phyloP scores from a whole-genome alignment of 2,797 vertebrate species.

The Galaxias olidus region DNA sequence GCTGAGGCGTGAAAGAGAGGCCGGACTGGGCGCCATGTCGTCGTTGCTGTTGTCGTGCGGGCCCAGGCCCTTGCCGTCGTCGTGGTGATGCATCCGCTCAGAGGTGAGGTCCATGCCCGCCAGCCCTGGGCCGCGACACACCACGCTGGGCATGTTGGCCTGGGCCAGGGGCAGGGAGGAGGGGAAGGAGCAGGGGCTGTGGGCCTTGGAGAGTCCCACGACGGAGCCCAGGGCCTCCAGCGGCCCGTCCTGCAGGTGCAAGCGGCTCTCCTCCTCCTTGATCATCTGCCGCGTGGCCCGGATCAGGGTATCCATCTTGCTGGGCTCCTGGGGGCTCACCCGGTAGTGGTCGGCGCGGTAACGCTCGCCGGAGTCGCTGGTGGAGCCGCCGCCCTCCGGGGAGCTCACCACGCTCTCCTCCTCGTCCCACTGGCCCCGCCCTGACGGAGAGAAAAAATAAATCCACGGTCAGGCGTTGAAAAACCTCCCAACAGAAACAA shows the following conservation, averaged over 20 bases:
- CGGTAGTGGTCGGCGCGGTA: slow-evolving; percentile 87
- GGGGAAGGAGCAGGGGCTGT: slow-evolving; percentile 76
- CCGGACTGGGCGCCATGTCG: slow-evolving; percentile 80
- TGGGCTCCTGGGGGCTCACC: slow-evolving; percentile 86
- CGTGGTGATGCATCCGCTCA: slow-evolving; percentile 84
- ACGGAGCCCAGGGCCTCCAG: slow-evolving; percentile 78
- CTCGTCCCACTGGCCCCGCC: slow-evolving; percentile 91
- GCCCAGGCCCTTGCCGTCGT: slow-evolving; percentile 80
- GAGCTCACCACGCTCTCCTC: slow-evolving; percentile 93
- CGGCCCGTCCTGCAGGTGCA: slow-evolving; percentile 84
- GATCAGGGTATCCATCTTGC: slow-evolving; percentile 95
- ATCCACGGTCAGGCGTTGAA: neutral
- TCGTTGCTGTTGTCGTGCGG: slow-evolving; percentile 82
- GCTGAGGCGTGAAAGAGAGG: slow-evolving; percentile 86
- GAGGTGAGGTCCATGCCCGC: slow-evolving; percentile 73
- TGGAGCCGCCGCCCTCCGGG: slow-evolving; percentile 90
- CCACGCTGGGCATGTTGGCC: slow-evolving; percentile 78
- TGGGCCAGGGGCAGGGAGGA: slow-evolving; percentile 81
- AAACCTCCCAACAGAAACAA: too few relatives aligned
- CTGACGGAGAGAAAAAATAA: slow-evolving; percentile 58
- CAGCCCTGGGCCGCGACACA: slow-evolving; percentile 78
- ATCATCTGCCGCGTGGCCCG: slow-evolving; percentile 96
- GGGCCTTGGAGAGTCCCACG: slow-evolving; percentile 83
- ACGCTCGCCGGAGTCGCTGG: slow-evolving; percentile 89
- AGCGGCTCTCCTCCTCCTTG: slow-evolving; percentile 91